Evolutionary conservation across 1,140 invertebrate genomes (phyloP), one percentile per base, ranked within the genome.

Genomic region (Pseudomyrmex flavicornis): DNA sequence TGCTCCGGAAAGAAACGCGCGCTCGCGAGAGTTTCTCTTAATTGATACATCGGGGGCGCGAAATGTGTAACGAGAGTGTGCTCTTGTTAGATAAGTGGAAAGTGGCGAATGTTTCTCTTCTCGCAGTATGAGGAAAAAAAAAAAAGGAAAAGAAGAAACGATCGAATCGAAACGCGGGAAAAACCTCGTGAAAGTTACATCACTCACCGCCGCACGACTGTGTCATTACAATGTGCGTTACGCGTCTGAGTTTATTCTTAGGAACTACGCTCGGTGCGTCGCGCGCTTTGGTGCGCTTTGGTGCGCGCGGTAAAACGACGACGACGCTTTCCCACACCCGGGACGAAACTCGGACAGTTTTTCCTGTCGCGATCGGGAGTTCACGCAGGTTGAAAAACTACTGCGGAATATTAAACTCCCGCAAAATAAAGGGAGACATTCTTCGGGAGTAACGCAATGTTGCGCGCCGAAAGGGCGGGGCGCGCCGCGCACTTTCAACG

Each of bases 151-250:
- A 56, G 69, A 52, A 66, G 44, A 63, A 12, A 20, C 48, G 22
- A 74, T 82, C 50, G 59, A 54, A 72, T 72, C 66, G 44, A 59
- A 82, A 87, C 83, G 66, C 72, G 76, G 75, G 85, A 87, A 91
- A 35, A 90, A 91, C 90, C 91, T 92, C 91, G 91, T 87, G 91
- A 92, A 89, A 89, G 91, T 92, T 92, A 91, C 90, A 91, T 93
- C 90, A 93, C 84, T 89, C 89, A 91, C 89, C 91, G 87, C 61
- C 44, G 56, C 50, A 44, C 35, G 35, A 0, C 35, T 52, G 82
- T 83, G 90, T 87, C 83, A 83, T 88, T 90, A 88, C 77, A 86
- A 86, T 83, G 35, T 35, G 84, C 76, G 85, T 88, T 88, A 85
- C 87, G 85, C 83, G 88, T 65, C 17, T 85, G 82, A 74, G 85